Conservation (phyloP, 2,888 invertebrate genomes). For the Netelia melanura region DNA sequence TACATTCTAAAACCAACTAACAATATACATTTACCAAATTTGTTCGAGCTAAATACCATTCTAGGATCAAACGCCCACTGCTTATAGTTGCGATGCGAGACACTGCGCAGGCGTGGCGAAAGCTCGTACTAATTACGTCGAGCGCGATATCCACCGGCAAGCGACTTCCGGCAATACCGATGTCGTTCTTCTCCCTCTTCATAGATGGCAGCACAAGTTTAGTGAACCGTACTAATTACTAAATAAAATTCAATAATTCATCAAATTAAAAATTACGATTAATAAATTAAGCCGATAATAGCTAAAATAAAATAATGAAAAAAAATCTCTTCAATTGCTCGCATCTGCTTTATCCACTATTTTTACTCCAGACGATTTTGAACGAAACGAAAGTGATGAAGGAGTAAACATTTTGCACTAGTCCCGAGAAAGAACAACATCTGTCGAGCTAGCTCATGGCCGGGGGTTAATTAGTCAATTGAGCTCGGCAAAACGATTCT, state of each 20-base stretch:
- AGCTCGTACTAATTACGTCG: not conserved
- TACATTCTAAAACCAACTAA: not conserved
- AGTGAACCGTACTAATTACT: too few species aligned
- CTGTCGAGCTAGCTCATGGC: conserved; percentile 44
- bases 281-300: too few species aligned
- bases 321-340: too few species aligned
- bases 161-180: not conserved
- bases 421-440: conserved; percentile 17
- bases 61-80: too few species aligned
- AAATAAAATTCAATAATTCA: too few species aligned
- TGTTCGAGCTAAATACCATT: not conserved
- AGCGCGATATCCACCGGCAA: not conserved
- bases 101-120: not conserved
- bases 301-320: too few species aligned
- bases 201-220: not conserved
- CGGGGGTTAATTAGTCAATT: conserved; percentile 78
- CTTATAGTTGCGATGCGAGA: not conserved
- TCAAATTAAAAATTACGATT: too few species aligned
- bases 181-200: not conserved
- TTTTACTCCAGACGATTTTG: not conserved
- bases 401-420: not conserved
- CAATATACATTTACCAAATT: not conserved
- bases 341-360: too few species aligned
- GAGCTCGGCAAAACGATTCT: conserved; percentile 76
- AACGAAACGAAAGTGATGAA: conserved; percentile 1